Base-by-base conservation (phyloP, 2,888 invertebrate genomes). In the Dolomedes plantarius region DNA sequence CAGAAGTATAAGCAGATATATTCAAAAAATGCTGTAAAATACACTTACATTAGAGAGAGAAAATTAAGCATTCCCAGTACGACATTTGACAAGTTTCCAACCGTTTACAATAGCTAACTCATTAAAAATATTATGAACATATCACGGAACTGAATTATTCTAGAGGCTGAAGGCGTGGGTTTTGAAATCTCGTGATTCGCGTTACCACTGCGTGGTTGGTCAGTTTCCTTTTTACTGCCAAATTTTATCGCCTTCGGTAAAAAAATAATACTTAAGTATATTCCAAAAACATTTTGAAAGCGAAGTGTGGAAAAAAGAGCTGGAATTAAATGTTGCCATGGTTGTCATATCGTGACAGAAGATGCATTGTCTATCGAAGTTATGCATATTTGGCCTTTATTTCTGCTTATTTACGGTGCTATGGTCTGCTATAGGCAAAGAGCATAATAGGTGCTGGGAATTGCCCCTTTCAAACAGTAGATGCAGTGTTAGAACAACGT, bases 341-440 rank as follows among this genome's bases (percentile, higher is more conserved):
- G 56, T 46, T 77, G 72, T 73, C 83, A 77, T 83, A 73, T 73
- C 83, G 83, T 83, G 83, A 83, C 77, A 77, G 77, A 39, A 46
- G n/a, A 67, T 65, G 72, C 77, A 83, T 83, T 83, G 83, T 83
- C 77, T 83, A 72, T 50, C 39, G 39, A 77, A 83, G 73, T 77
- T 77, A 77, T 83, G 83, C 83, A 83, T 77, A 83, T 77, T 83
- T 82, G 56, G 36, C 32, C 67, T 83, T 77, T 77, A 83, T 83
- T 83, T 77, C 72, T 67, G 19, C 39, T 73, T 77, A 72, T 83
- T 83, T 83, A 83, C 50, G 77, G 83, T 83, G 77, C 65, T 71
- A 77, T 71, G 83, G 77, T 77, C 72, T 73, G 46, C 76, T 64
- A 67, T 73, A 76, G 75, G 41, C 69, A 76, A 29, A 64, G 50